Evolutionary conservation across 2,113 vertebrate genomes (phyloP).

Genomic region (Sialia sialis): DNA sequence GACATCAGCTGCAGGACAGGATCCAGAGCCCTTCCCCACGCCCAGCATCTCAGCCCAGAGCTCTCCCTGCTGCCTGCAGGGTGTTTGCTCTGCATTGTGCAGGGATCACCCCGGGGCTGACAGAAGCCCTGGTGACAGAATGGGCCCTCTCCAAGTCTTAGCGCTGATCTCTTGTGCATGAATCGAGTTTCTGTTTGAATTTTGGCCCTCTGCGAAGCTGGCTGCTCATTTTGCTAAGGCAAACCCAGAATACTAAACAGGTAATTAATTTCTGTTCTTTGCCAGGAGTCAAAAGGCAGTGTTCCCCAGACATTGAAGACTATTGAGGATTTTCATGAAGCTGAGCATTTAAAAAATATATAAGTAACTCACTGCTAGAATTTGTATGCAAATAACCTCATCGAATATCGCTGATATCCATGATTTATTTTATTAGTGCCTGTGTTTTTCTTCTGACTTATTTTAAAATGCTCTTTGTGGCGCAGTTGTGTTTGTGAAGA

Average conservation of each 20-base stretch:
- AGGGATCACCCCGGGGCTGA: not conserved
- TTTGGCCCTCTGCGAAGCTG: conserved; percentile 40
- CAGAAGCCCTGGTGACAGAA: not conserved
- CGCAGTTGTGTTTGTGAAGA: not conserved
- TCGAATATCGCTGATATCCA: not conserved
- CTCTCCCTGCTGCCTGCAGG: not conserved
- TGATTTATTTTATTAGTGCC: not conserved
- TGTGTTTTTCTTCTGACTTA: not conserved
- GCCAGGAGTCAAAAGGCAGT: conserved; percentile 46
- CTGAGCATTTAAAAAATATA: not conserved
- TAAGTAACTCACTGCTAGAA: not conserved
- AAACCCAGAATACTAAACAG: conserved; percentile 53
- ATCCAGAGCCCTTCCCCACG: not conserved
- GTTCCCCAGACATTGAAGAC: not conserved
- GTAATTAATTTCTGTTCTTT: conserved; percentile 55
- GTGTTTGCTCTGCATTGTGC: conserved; percentile 28
- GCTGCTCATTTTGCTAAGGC: conserved; percentile 51
- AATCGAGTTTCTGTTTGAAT: conserved; percentile 56
- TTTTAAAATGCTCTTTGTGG: not conserved
- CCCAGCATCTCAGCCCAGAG: not conserved
- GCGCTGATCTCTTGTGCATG: not conserved
- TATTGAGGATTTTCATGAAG: not conserved
- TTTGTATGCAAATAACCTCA: not conserved
- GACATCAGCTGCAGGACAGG: not conserved
- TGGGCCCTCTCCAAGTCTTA: conserved; percentile 19